Conservation (phyloP, 1,140 invertebrate genomes). For the Cyrtorhinus lividipennis region DNA sequence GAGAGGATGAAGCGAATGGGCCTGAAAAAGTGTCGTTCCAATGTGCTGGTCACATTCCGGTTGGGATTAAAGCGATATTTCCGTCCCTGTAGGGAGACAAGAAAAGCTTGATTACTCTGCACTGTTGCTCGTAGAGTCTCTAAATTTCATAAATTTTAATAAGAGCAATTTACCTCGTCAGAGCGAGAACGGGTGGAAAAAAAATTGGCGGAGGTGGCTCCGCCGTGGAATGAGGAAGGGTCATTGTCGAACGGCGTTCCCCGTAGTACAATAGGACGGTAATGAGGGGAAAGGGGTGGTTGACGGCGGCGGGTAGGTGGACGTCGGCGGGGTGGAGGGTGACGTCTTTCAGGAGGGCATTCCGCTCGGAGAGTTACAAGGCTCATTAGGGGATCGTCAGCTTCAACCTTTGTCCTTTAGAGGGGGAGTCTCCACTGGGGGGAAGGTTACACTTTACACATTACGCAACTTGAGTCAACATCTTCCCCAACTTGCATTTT, state of each 20-base stretch:
- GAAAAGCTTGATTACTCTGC: background rate
- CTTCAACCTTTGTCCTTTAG: background rate
- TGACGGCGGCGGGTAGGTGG: background rate
- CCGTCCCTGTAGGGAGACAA: background rate
- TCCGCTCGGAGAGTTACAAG: conserved; percentile 2
- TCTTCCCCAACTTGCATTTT: too few relatives aligned
- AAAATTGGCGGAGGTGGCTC: background rate
- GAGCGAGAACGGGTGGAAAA: background rate
- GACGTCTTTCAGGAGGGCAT: conserved; percentile 3
- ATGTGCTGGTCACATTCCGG: too few relatives aligned
- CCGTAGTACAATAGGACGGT: background rate
- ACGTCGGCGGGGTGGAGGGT: background rate
- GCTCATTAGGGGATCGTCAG: conserved; percentile 6
- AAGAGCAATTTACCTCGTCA: background rate
- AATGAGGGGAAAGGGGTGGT: conserved; percentile 5
- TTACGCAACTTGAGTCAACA: too few relatives aligned
- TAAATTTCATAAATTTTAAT: conserved; percentile 6
- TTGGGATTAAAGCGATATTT: background rate
- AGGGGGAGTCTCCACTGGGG: too few relatives aligned
- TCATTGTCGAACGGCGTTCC: conserved; percentile 6
- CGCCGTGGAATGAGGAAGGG: background rate
- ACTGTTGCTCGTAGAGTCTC: background rate
- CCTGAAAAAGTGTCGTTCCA: too few relatives aligned
- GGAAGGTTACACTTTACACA: too few relatives aligned
- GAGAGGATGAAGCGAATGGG: too few relatives aligned